phyloP scores from a whole-genome alignment of 2,888 invertebrate genomes.

The Rhingia rostrata region DNA sequence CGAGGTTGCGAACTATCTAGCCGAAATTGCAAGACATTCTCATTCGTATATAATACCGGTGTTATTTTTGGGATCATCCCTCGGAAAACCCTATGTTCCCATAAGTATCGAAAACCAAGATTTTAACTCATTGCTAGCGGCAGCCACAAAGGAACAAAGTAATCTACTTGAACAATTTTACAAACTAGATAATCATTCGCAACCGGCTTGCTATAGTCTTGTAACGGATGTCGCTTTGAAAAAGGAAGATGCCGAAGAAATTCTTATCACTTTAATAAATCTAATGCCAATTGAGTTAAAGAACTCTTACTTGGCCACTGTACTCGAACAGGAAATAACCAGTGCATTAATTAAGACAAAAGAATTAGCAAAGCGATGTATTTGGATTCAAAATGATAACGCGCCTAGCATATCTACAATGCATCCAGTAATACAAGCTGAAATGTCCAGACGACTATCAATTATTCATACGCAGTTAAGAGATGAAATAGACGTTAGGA shows the following conservation, averaged over 20 bases:
- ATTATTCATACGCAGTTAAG: slow-evolving; percentile 89
- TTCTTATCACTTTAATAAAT: slow-evolving; percentile 87
- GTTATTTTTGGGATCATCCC: slow-evolving; percentile 90
- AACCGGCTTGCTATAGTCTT: slow-evolving; percentile 87
- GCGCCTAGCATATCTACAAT: slow-evolving; percentile 84
- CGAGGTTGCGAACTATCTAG: slow-evolving; percentile 90
- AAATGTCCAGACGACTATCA: slow-evolving; percentile 87
- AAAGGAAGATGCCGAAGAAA: slow-evolving; percentile 84
- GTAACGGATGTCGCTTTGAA: slow-evolving; percentile 77
- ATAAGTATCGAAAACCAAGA: slow-evolving; percentile 91
- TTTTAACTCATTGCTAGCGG: slow-evolving; percentile 89
- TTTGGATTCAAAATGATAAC: slow-evolving; percentile 90
- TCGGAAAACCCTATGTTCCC: slow-evolving; percentile 90
- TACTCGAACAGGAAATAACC: slow-evolving; percentile 92
- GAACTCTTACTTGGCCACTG: slow-evolving; percentile 91
- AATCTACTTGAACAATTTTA: slow-evolving; percentile 88
- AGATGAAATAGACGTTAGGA: slow-evolving; percentile 89
- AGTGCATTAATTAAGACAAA: slow-evolving; percentile 91
- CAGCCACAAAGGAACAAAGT: slow-evolving; percentile 83
- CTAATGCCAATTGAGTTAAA: slow-evolving; percentile 90
- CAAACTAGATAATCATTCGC: slow-evolving; percentile 87
- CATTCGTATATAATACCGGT: slow-evolving; percentile 91
- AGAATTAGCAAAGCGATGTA: slow-evolving; percentile 90
- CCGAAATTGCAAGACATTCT: slow-evolving; percentile 89
- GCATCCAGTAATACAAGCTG: slow-evolving; percentile 85